Conservation (phyloP, 2,888 invertebrate genomes). For the Deilephila elpenor region DNA sequence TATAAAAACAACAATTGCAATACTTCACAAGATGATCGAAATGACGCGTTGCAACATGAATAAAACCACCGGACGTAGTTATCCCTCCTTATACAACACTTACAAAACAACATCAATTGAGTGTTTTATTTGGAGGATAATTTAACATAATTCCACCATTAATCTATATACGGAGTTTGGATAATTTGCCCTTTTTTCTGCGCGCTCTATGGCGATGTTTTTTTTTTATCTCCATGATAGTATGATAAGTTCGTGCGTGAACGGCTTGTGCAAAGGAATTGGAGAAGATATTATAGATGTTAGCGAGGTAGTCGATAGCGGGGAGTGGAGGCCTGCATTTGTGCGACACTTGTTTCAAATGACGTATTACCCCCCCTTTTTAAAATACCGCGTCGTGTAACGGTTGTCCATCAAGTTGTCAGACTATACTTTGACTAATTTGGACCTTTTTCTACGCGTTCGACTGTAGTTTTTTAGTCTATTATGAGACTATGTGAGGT, state of each 20-base stretch:
- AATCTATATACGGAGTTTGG: slow-evolving; percentile 12
- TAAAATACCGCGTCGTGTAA: too few species aligned
- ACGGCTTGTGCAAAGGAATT: too few species aligned
- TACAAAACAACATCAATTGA: background rate
- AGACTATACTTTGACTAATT: too few species aligned
- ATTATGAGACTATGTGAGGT: too few species aligned
- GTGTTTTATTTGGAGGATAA: slow-evolving; percentile 21
- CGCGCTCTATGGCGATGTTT: background rate
- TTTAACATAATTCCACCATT: slow-evolving; percentile 24
- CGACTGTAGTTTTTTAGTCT: too few species aligned
- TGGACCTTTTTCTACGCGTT: too few species aligned
- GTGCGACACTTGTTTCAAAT: too few species aligned
- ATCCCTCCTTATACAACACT: background rate
- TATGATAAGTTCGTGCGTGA: too few species aligned
- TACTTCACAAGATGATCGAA: too few species aligned
- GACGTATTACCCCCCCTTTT: too few species aligned
- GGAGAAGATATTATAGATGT: background rate
- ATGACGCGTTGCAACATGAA: background rate
- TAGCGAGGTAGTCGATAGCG: background rate
- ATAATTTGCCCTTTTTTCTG: slow-evolving; percentile 11
- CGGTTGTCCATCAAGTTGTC: too few species aligned
- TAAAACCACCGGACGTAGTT: background rate
- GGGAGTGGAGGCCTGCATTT: background rate
- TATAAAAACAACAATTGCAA: too few species aligned
- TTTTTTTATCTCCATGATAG: background rate